Evolutionary conservation across 2,797 vertebrate genomes (phyloP).

Genomic region (Scolopax rusticola): DNA sequence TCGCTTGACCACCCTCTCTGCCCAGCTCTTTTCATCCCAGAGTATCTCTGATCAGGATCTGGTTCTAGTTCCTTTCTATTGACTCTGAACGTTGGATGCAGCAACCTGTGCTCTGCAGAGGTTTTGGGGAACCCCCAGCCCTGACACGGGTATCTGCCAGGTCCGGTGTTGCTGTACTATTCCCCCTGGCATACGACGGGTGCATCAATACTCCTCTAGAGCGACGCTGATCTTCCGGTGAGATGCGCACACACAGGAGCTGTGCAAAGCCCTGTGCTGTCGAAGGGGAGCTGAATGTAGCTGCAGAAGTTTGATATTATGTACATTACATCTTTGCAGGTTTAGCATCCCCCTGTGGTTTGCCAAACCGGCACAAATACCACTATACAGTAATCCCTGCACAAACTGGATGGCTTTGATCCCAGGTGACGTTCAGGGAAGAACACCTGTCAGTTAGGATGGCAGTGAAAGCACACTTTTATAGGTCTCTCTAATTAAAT

Average conservation of each 20-base stretch:
- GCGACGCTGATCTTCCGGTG: rapidly evolving
- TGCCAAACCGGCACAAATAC: neutral
- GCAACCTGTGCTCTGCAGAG: neutral
- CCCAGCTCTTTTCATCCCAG: neutral
- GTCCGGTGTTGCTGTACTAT: rapidly evolving
- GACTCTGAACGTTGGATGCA: rapidly evolving
- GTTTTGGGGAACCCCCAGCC: neutral
- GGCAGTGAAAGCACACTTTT: neutral
- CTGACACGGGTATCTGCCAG: neutral
- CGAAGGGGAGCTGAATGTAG: neutral
- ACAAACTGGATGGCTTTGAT: neutral
- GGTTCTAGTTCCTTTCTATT: neutral
- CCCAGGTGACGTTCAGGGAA: neutral
- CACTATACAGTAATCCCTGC: neutral
- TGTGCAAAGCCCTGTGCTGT: neutral
- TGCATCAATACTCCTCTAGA: neutral
- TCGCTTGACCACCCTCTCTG: neutral
- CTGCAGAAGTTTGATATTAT: neutral
- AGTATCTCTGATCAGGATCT: neutral
- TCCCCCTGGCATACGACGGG: rapidly evolving
- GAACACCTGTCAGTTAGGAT: neutral
- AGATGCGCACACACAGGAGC: too few species aligned
- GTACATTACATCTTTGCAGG: rapidly evolving
- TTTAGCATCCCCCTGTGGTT: neutral
- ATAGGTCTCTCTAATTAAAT: neutral